Evolutionary conservation across 2,113 vertebrate genomes (phyloP).

Genomic region (Nothocercus nigrocapillus): DNA sequence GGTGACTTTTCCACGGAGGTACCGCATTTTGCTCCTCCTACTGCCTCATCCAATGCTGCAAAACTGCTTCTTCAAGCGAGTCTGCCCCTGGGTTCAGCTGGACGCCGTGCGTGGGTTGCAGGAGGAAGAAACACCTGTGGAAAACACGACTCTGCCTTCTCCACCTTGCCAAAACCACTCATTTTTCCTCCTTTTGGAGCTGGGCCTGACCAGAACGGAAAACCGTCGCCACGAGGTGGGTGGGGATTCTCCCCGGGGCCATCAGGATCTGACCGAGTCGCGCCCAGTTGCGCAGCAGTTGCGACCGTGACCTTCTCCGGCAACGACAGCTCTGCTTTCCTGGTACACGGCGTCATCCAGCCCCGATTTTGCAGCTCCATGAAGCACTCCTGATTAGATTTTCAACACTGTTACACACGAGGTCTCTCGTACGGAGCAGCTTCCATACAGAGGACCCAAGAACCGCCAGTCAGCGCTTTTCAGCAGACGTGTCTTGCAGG

Average conservation of each 20-base stretch:
- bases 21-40: neutral
- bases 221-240: neutral
- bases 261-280: neutral
- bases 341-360: constrained; percentile 60
- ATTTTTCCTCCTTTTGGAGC: neutral
- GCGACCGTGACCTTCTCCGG: constrained; percentile 41
- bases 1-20: neutral
- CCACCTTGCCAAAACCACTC: neutral
- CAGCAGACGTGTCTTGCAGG: neutral
- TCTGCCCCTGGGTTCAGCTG: neutral
- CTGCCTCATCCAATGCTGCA: neutral
- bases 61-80: neutral
- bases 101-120: neutral
- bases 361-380: constrained; percentile 30
- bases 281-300: neutral
- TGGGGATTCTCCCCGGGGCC: neutral
- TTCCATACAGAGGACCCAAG: neutral
- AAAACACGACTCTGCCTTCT: neutral
- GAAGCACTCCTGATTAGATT: constrained; percentile 69
- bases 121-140: neutral
- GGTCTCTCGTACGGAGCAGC: neutral
- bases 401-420: constrained; percentile 57
- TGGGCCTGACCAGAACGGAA: neutral
- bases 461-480: neutral
- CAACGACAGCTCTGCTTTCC: constrained; percentile 48